These are phyloP conservation scores for Prinia subflava DNA, from an alignment of 2,113 vertebrate genomes.

Conservation along the genomic window DNA sequence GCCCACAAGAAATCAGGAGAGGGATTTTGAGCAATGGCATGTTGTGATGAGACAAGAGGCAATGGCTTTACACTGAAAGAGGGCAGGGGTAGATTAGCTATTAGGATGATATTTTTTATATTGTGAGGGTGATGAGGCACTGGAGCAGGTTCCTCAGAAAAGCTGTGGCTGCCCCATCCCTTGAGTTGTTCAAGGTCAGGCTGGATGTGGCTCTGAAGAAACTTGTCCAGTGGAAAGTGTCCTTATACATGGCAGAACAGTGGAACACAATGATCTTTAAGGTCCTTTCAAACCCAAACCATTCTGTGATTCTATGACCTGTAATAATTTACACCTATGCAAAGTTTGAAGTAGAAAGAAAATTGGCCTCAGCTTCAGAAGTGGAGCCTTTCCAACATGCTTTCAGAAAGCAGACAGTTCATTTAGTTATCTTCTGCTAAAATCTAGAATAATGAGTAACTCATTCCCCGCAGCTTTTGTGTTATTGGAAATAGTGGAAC, in stretches of 20 bases:
- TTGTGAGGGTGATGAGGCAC: background rate
- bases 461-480: background rate
- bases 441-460: background rate
- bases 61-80: background rate
- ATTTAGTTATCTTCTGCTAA: background rate
- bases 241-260: background rate
- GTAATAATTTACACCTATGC: accelerated
- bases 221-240: background rate
- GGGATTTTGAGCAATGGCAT: background rate
- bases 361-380: background rate
- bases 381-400: background rate
- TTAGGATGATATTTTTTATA: background rate
- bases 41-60: too few species aligned
- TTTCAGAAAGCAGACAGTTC: background rate
- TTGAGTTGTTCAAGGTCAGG: background rate
- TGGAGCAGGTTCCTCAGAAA: background rate
- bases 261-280: background rate
- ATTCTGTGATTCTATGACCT: background rate
- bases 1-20: background rate
- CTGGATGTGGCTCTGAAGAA: background rate
- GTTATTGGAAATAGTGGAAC: background rate
- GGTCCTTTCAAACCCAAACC: background rate
- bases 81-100: background rate
- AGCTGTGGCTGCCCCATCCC: background rate
- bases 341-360: background rate